phyloP scores from a whole-genome alignment of 2,888 invertebrate genomes.

The Hoplodrina blanda region DNA sequence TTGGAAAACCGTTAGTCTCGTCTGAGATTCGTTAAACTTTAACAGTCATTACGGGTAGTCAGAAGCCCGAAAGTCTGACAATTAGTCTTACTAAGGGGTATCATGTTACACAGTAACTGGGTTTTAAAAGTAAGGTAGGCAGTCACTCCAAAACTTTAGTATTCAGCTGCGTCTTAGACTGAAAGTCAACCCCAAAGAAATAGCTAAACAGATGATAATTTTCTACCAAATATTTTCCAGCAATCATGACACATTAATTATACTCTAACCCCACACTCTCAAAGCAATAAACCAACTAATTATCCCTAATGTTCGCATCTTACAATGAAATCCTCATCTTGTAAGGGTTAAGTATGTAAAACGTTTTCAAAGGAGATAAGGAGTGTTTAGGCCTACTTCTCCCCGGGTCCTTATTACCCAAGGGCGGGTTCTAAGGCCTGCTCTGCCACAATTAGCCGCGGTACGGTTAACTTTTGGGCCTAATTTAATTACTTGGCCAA shows the following conservation, averaged over 20 bases:
- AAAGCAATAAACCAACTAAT: constrained; percentile 40
- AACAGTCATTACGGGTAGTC: no score
- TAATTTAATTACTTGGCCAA: constrained; percentile 69
- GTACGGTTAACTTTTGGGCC: constrained; percentile 61
- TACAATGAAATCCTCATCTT: constrained; percentile 58
- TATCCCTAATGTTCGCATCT: constrained; percentile 44
- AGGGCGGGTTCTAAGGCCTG: constrained; percentile 44
- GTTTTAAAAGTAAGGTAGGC: no score
- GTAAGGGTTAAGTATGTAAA: constrained; percentile 65
- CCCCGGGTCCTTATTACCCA: constrained; percentile 44
- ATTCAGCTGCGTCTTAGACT: no score
- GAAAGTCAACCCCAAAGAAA: no score
- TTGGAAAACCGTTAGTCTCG: no score
- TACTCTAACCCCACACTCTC: not conserved
- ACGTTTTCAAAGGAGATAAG: constrained; percentile 65
- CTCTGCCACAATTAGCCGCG: constrained; percentile 56
- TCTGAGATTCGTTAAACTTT: no score
- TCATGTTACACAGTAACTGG: no score
- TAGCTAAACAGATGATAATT: not conserved
- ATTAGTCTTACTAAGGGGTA: no score
- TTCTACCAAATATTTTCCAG: not conserved
- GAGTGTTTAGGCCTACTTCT: constrained; percentile 52
- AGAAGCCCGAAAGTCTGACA: no score
- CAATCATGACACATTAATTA: not conserved
- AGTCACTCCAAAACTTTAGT: no score